A percentile compares a stretch with the other conserved stretches of the same genome.
phyloP scores from a whole-genome alignment of 1,140 invertebrate species.

The Bombus impatiens region DNA sequence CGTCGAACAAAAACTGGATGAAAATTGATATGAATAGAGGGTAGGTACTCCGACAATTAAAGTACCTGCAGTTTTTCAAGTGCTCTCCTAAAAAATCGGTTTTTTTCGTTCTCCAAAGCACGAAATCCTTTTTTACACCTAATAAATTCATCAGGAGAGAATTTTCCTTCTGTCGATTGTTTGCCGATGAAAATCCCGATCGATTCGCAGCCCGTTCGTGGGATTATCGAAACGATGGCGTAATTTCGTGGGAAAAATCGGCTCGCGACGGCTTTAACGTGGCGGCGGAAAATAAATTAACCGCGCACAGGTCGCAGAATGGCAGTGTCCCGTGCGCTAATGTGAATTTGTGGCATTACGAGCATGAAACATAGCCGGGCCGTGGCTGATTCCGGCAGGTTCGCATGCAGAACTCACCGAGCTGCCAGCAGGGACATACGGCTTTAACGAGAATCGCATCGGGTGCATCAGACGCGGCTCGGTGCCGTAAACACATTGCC shows the following conservation, averaged over 20 bases:
- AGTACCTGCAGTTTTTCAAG: neutral
- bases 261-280: conserved; percentile 1
- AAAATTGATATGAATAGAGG: neutral
- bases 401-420: conserved; percentile 58
- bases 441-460: conserved; percentile 74
- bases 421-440: conserved; percentile 62
- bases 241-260: conserved; percentile 29
- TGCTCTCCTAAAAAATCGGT: neutral
- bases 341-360: conserved; percentile 66
- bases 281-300: conserved; percentile 55
- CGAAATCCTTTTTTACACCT: neutral
- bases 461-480: conserved; percentile 70
- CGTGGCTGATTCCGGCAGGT: conserved; percentile 66
- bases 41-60: neutral
- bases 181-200: neutral
- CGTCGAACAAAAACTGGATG: neutral
- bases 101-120: neutral
- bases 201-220: neutral
- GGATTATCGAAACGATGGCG: neutral
- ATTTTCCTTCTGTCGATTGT: neutral
- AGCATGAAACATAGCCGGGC: conserved; percentile 62
- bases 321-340: conserved; percentile 62
- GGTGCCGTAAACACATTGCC: conserved; percentile 70
- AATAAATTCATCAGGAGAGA: neutral
- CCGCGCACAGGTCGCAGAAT: conserved; percentile 36